phyloP scores from a whole-genome alignment of 2,888 invertebrate species.

The Sepioteuthis lessoniana region DNA sequence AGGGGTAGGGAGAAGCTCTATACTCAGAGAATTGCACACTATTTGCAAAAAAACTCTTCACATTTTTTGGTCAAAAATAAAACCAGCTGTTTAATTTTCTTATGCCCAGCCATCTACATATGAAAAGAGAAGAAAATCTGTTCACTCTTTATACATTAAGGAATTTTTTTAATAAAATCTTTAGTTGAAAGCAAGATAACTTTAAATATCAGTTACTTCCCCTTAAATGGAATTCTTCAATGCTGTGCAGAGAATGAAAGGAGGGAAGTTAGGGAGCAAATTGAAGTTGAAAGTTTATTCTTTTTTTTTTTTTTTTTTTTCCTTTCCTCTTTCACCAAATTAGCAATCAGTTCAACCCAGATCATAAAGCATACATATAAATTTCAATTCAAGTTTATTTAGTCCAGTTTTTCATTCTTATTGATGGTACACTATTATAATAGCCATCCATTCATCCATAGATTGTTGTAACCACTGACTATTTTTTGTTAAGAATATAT shows the following conservation, averaged over 20 bases:
- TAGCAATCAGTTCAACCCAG: neutral
- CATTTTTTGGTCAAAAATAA: too few relatives aligned
- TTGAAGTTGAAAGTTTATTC: neutral
- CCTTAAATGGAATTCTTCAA: constrained; percentile 11
- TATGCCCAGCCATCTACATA: neutral
- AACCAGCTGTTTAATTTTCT: neutral
- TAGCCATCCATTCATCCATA: neutral
- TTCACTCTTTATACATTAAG: too few relatives aligned
- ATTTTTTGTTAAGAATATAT: too few relatives aligned
- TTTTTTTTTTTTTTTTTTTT: neutral
- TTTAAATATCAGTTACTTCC: neutral
- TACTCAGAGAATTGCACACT: too few relatives aligned
- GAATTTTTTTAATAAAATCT: neutral
- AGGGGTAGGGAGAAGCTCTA: too few relatives aligned
- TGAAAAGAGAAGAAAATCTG: neutral
- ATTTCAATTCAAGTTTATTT: neutral
- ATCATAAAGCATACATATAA: neutral
- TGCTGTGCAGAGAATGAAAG: neutral
- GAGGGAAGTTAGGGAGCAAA: neutral
- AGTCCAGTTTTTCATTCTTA: neutral
- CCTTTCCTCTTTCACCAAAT: neutral
- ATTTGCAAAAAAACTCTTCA: too few relatives aligned
- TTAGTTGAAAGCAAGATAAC: neutral
- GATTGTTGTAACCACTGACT: neutral
- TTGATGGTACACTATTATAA: neutral